Conservation (phyloP, 2,888 invertebrate genomes). For the Lampropteryx suffumata region DNA sequence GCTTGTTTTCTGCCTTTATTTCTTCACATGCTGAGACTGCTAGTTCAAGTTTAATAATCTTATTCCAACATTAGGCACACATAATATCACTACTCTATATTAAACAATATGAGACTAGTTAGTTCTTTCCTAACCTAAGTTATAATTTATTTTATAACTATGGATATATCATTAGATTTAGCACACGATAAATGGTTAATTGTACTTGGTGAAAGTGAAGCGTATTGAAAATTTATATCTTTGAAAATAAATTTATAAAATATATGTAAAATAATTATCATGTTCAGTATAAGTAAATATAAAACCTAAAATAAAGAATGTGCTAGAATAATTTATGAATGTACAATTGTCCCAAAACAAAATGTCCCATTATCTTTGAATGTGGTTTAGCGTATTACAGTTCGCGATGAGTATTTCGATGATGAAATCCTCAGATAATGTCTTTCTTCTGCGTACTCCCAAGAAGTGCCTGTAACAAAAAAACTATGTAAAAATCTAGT, state of each 20-base stretch:
- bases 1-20: constrained; percentile 16
- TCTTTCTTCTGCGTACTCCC: constrained; percentile 73
- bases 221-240: constrained; percentile 62
- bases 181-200: constrained; percentile 63
- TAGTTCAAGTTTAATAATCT: constrained; percentile 38
- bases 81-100: constrained; percentile 73
- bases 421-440: constrained; percentile 55
- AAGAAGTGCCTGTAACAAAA: constrained; percentile 67
- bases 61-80: constrained; percentile 74
- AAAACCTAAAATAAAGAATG: constrained; percentile 22
- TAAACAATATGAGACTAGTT: constrained; percentile 81
- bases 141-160: constrained; percentile 56
- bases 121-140: constrained; percentile 74
- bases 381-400: constrained; percentile 42
- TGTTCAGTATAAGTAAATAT: constrained; percentile 25
- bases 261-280: constrained; percentile 15
- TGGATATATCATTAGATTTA: constrained; percentile 46
- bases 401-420: constrained; percentile 39
- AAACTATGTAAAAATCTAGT: not conserved
- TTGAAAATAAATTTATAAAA: constrained; percentile 44
- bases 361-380: constrained; percentile 17
- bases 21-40: constrained; percentile 28
- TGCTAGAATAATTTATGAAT: constrained; percentile 23
- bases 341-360: constrained; percentile 24
- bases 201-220: constrained; percentile 78